Base-by-base conservation (phyloP, 2,888 invertebrate genomes). In the Aphrophora alni region DNA sequence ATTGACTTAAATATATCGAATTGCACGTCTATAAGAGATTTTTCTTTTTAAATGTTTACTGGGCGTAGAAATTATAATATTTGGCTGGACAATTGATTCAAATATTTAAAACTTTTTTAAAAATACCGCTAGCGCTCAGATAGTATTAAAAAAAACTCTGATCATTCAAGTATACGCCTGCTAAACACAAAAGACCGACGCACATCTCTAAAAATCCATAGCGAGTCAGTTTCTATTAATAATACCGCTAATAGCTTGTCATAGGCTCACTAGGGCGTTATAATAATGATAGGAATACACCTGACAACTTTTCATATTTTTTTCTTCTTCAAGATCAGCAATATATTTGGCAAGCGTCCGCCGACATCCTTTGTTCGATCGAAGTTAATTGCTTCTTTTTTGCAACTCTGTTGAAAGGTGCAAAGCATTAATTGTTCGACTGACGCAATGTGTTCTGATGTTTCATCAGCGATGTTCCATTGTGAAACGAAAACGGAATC, bases 351-450 rank as follows among this genome's bases (percentile, higher is more conserved):
- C 59, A n/a, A 59, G 21, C 44, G 44, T 8, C 44, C 59, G 59
- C 44, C 59, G 21, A 59, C 59, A 21, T 21, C 59, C 59, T 59
- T 59, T 59, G 59, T 59, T 21, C 59, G 59, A 21, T 2, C 59
- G 21, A 59, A 59, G 21, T 59, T 59, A 59, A 59, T 59, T 59
- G 59, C 59, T 59, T 59, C 59, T 59, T 59, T 44, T 59, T 59
- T 59, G 59, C 59, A 59, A 59, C 59, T 2, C 21, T 21, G 59
- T 59, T 59, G 59, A 59, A 59, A 59, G 59, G 21, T 21, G 59
- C n/a, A 21, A n/a, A 21, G 59, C n/a, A n/a, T 59, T 59, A 59
- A 59, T 59, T 59, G 59, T 59, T n/a, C 21, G 3, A n/a, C 21
- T 59, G 59, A 59, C 59, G 59, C 59, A 59, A 59, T 14, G 59